phyloP scores from a whole-genome alignment of 1,140 invertebrate genomes.

The Halictus rubicundus region DNA sequence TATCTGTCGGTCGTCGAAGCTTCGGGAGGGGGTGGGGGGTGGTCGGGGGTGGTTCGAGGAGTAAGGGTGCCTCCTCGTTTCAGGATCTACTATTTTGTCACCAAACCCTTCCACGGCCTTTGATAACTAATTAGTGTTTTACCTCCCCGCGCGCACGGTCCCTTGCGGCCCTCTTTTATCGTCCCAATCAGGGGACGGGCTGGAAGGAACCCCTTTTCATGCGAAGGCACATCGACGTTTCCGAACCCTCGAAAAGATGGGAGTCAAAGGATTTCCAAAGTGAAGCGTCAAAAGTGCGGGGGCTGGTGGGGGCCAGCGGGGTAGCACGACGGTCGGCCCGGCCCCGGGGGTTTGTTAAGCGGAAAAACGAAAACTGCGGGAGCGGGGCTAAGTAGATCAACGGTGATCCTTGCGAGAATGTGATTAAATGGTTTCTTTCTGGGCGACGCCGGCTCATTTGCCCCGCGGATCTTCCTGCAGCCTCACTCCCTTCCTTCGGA shows the following conservation, averaged over 20 bases:
- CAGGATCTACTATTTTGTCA: constrained; percentile 78
- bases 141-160: constrained; percentile 65
- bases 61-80: constrained; percentile 55
- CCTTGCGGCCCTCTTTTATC: constrained; percentile 75
- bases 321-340: background rate
- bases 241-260: constrained; percentile 64
- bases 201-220: constrained; percentile 68
- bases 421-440: constrained; percentile 37
- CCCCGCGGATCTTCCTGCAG: background rate
- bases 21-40: background rate
- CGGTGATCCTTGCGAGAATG: constrained; percentile 37
- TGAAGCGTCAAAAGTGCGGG: constrained; percentile 62
- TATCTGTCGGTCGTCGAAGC: constrained; percentile 33
- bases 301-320: background rate
- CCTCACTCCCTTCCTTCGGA: background rate
- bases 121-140: constrained; percentile 82
- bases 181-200: constrained; percentile 76
- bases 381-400: constrained; percentile 33
- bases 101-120: constrained; percentile 77
- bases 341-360: constrained; percentile 55
- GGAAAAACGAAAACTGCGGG: constrained; percentile 35
- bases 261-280: constrained; percentile 68
- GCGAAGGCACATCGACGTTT: constrained; percentile 66
- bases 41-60: background rate
- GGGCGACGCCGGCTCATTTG: constrained; percentile 7